Percentiles rank a stretch among this genome's conserved stretches.
These are phyloP conservation scores for Serilophus lunatus DNA, from an alignment of 2,113 vertebrate species.

Conservation along the genomic window DNA sequence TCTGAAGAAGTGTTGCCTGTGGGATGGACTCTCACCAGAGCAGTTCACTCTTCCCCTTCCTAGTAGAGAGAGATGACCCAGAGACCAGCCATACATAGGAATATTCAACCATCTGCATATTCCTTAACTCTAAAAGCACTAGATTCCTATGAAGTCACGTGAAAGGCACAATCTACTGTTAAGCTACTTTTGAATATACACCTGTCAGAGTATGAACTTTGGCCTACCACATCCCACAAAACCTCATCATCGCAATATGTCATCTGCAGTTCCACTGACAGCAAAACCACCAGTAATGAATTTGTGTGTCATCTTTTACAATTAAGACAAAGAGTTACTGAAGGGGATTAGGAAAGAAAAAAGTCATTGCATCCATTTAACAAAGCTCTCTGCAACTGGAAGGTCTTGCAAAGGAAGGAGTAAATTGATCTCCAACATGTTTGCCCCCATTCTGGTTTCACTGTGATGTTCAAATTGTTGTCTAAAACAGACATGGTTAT, in stretches of 20 bases:
- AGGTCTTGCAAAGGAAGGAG: background rate
- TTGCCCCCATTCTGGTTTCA: background rate
- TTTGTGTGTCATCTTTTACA: background rate
- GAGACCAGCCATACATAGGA: background rate
- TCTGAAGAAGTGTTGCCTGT: no score
- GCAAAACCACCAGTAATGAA: background rate
- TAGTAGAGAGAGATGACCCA: background rate
- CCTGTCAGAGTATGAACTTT: background rate
- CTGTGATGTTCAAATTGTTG: background rate
- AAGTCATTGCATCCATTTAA: background rate
- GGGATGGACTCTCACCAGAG: no score
- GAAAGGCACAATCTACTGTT: background rate
- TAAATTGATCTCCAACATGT: background rate
- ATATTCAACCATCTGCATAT: background rate
- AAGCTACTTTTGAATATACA: background rate
- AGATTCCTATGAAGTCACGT: background rate
- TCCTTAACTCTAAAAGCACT: background rate
- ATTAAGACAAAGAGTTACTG: background rate
- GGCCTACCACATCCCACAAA: background rate
- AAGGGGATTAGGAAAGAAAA: background rate
- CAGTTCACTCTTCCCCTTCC: background rate
- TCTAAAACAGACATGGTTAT: accelerated
- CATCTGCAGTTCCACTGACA: background rate
- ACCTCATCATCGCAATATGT: background rate
- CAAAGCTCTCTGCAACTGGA: background rate